phyloP scores from a whole-genome alignment of 2,888 invertebrate genomes.

The Chironomus tentans region DNA sequence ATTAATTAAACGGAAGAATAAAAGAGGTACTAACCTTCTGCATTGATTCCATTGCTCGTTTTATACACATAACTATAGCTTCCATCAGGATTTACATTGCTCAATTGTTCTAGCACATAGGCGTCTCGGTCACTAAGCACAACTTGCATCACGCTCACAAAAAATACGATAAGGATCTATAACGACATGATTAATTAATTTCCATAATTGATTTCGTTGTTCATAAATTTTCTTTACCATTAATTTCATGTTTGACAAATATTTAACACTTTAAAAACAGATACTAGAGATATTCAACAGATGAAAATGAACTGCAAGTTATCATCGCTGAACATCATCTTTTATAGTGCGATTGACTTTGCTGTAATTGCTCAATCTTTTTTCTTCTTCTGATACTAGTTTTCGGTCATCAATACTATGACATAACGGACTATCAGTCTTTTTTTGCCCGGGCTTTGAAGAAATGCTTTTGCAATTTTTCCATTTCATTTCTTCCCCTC shows the following conservation, averaged over 20 bases:
- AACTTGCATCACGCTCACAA: too few relatives aligned
- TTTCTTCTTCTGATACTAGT: neutral
- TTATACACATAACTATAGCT: constrained; percentile 4
- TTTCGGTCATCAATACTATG: neutral
- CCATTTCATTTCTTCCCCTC: neutral
- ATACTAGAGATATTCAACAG: neutral
- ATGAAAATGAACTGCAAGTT: neutral
- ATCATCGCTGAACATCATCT: neutral
- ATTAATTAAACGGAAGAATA: neutral
- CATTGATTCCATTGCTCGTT: constrained; percentile 12
- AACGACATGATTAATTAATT: too few relatives aligned
- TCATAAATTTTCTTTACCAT: neutral
- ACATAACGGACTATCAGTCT: neutral
- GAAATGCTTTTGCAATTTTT: neutral
- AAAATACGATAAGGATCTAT: too few relatives aligned
- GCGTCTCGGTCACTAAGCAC: too few relatives aligned
- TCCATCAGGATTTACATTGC: constrained; percentile 13
- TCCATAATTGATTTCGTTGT: too few relatives aligned
- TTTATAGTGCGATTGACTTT: constrained; percentile 4
- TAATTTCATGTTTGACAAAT: constrained; percentile 8
- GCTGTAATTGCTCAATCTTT: neutral
- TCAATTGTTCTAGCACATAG: neutral
- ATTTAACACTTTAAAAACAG: neutral
- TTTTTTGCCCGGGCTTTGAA: neutral
- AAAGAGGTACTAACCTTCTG: neutral